phyloP scores from a whole-genome alignment of 2,113 vertebrate genomes.

The Pelvicachromis taeniatus region DNA sequence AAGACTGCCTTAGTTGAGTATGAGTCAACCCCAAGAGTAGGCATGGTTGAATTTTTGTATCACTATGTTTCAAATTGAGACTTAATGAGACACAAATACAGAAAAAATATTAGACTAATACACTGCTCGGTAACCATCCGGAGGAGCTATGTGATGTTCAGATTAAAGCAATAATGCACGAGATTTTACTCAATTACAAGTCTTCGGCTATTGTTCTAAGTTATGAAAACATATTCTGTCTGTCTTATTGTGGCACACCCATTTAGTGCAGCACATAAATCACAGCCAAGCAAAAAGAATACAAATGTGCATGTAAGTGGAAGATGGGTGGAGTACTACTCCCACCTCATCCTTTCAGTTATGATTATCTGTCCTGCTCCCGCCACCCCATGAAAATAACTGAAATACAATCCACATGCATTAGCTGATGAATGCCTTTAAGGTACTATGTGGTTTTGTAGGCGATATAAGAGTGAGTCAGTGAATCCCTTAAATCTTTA shows the following conservation, averaged over 20 bases:
- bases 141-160: neutral
- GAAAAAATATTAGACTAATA: neutral
- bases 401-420: slow-evolving; percentile 5
- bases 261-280: neutral
- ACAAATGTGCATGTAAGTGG: neutral
- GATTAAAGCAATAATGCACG: neutral
- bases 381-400: neutral
- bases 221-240: neutral
- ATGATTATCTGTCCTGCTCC: neutral
- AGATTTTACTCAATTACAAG: neutral
- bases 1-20: neutral
- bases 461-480: neutral
- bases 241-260: neutral
- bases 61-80: neutral
- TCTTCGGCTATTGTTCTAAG: neutral
- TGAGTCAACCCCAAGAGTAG: neutral
- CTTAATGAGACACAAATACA: neutral
- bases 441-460: neutral
- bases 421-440: neutral
- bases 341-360: neutral
- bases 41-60: neutral
- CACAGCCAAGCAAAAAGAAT: neutral
- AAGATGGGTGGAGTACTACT: neutral
- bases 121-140: neutral
- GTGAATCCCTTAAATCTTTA: neutral